Conservation (phyloP, 2,113 vertebrate genomes). For the Mormoops blainvillei region DNA sequence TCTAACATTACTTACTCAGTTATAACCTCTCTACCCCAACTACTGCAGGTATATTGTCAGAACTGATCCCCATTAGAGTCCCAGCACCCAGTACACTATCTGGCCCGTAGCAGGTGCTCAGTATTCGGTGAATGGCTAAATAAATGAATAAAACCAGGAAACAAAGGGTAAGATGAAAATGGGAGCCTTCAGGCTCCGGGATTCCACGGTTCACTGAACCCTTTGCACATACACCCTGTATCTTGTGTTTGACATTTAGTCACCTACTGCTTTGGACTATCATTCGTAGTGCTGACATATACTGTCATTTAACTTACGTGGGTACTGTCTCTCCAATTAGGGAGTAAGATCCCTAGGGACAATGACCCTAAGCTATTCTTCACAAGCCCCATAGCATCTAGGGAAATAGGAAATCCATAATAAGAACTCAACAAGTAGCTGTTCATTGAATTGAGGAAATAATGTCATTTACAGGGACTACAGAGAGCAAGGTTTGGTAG, state of each 20-base stretch:
- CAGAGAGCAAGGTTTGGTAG: background rate
- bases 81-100: background rate
- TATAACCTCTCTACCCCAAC: background rate
- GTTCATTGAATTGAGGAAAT: background rate
- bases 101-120: background rate
- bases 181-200: background rate
- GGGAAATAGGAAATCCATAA: background rate
- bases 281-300: background rate
- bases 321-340: background rate
- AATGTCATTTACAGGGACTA: background rate
- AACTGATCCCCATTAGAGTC: background rate
- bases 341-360: background rate
- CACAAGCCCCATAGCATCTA: background rate
- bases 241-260: background rate
- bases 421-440: background rate
- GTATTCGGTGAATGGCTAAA: background rate
- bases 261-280: background rate
- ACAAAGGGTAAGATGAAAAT: background rate
- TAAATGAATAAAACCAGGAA: slow-evolving; percentile 23
- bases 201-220: background rate
- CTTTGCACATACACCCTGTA: background rate
- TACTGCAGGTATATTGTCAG: background rate
- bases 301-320: background rate
- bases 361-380: background rate
- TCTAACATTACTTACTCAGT: background rate